Base-by-base conservation (phyloP, 2,113 vertebrate genomes). In the Pomatorhinus ruficollis region DNA sequence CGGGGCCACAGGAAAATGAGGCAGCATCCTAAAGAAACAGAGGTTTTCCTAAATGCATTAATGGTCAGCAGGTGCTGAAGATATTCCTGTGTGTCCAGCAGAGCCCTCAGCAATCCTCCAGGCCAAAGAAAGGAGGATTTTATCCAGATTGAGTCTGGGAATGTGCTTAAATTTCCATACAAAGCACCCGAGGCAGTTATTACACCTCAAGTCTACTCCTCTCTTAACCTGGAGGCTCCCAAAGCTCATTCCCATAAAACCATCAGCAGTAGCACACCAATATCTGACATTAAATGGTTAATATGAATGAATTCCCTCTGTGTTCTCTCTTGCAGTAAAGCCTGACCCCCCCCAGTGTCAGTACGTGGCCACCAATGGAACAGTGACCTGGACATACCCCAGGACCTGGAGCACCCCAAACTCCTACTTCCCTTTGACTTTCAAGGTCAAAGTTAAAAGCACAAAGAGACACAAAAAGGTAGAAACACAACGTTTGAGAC, bases 391-490 rank as follows among this genome's bases (percentile, higher is more conserved):
- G 98, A 97, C 97, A 1, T 98, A 98, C 9, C 98, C 98, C 11
- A 91, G 92, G 40, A 97, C 96, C 52, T 98, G 98, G 98, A 98
- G 97, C 72, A 97, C 94, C 37, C 98, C 98, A 2, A 96, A 97
- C 57, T 97, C 98, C 87, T 98, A 98, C 93, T 98, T 98, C 95
- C 97, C 98, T 90, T 59, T 98, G 94, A 98, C 83, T 19, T 98
- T 98, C 92, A 83, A 25, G 28, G 69, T 98, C 53, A 96, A 97
- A 66, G 75, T 96, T 20, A 87, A 93, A 90, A 44, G 35, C 39
- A 10, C 35, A 54, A 93, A 35, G 59, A 65, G 47, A 63, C 6
- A 0, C 20, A 19, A 1, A 54, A 31, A 90, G 90, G 72, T 93
- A 93, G 5, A 71, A 72, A 18, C 27, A 64, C 20, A 74, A 49